Percentiles rank a stretch among this genome's conserved stretches.
These are phyloP conservation scores for Entomobrya multifasciata DNA, from an alignment of 2,888 invertebrate species.

Conservation along the genomic window DNA sequence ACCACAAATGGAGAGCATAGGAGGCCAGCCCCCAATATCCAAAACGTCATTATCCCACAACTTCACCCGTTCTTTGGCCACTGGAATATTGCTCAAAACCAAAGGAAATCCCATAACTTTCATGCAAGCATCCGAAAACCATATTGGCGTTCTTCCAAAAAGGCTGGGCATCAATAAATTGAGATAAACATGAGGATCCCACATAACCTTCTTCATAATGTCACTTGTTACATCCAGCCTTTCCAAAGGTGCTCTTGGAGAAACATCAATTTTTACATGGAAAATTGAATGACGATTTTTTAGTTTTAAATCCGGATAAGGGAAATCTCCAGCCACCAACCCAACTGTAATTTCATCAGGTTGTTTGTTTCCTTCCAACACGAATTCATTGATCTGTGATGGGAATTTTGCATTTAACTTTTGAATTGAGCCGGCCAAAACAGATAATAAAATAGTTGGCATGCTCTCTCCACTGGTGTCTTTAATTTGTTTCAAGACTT, in stretches of 20 bases:
- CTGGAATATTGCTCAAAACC: slow-evolving; percentile 76
- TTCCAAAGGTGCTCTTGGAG: slow-evolving; percentile 42
- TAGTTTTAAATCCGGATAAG: slow-evolving; percentile 71
- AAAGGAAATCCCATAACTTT: slow-evolving; percentile 68
- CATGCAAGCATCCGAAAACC: slow-evolving; percentile 71
- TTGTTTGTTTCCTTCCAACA: neutral
- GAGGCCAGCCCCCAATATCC: slow-evolving; percentile 77
- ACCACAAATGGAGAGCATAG: slow-evolving; percentile 73
- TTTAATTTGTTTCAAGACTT: slow-evolving; percentile 62
- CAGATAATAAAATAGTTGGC: slow-evolving; percentile 71
- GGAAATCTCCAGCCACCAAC: slow-evolving; percentile 74
- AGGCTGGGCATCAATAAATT: slow-evolving; percentile 70
- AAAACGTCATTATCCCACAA: slow-evolving; percentile 74
- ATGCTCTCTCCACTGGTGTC: slow-evolving; percentile 59
- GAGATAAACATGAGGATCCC: slow-evolving; percentile 70
- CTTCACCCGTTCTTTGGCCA: slow-evolving; percentile 62
- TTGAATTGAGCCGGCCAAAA: slow-evolving; percentile 64
- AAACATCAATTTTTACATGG: slow-evolving; percentile 50
- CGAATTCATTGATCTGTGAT: neutral
- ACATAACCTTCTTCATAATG: slow-evolving; percentile 61
- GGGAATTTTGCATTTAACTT: slow-evolving; percentile 67
- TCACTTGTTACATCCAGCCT: slow-evolving; percentile 51
- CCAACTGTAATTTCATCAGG: slow-evolving; percentile 61
- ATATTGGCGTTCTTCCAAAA: slow-evolving; percentile 73
- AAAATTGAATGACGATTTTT: slow-evolving; percentile 74